Evolutionary conservation across 2,888 invertebrate species (phyloP).

Genomic region (Trichopria drosophilae): DNA sequence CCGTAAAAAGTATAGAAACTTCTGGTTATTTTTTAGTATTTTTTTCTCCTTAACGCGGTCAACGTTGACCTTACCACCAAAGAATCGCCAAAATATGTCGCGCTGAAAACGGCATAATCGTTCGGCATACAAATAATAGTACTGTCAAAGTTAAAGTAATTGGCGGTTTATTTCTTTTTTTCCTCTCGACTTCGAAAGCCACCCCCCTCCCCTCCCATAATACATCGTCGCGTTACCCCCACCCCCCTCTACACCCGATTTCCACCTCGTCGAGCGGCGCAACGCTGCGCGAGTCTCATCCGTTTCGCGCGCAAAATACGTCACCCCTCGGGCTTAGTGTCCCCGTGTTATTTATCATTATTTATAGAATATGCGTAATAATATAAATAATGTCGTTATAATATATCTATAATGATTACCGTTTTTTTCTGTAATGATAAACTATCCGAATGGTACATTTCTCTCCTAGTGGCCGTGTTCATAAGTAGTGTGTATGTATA

Average conservation of each 20-base stretch:
- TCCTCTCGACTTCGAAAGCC: constrained; percentile 23
- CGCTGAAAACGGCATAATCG: constrained; percentile 58
- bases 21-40: constrained; percentile 47
- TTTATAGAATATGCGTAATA: constrained; percentile 56
- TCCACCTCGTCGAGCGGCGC: constrained; percentile 32
- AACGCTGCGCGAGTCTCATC: constrained; percentile 26
- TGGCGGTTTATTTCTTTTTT: constrained; percentile 52
- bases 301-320: constrained; percentile 43
- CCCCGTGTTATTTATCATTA: constrained; percentile 49
- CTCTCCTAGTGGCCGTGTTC: constrained; percentile 53
- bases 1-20: constrained; percentile 59
- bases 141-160: constrained; percentile 58
- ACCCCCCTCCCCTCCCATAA: constrained; percentile 9
- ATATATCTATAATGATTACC: constrained; percentile 56
- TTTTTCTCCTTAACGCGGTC: constrained; percentile 45
- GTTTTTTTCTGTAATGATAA: constrained; percentile 51
- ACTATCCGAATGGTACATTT: constrained; percentile 53
- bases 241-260: constrained; percentile 27
- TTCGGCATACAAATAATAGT: constrained; percentile 58
- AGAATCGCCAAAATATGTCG: constrained; percentile 57
- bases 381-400: constrained; percentile 57
- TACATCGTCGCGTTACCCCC: constrained; percentile 12
- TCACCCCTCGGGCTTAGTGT: constrained; percentile 53
- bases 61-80: constrained; percentile 49
- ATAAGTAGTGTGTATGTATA: constrained; percentile 43